Evolutionary conservation across 2,113 vertebrate species (phyloP), one percentile per base, ranked within the genome.

Genomic region (Apus apus): DNA sequence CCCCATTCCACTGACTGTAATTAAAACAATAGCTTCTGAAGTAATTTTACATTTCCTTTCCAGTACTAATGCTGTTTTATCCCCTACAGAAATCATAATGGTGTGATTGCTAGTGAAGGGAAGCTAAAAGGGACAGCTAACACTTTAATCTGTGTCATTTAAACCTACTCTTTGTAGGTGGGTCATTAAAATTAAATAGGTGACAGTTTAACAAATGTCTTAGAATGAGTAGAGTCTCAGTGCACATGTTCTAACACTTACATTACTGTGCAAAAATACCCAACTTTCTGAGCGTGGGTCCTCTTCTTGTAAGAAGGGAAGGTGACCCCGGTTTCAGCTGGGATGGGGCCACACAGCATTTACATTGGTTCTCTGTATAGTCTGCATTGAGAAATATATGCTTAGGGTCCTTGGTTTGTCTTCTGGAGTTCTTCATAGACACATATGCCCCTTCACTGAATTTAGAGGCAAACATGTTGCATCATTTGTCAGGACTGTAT

Each of bases 21-120:
- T 89, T 97, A 88, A 92, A 94, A 90, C 91, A 48, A 91, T 84
- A 93, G 66, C 65, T 94, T 90, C 75, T 80, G 75, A 77, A 93
- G 38, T 83, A 91, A 91, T 89, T 95, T 96, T 70, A 74, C 21
- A 53, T 80, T 96, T 91, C 60, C 68, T 80, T 94, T 80, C 56
- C 78, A 90, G 38, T 34, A 27, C 5, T 89, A 91, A 90, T 66
- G 21, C 18, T 91, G 51, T 50, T 87, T 66, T 83, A 62, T 9
- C 15, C 38, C 65, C 72, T 84, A 45, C 65, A 91, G 60, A 83
- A 90, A 86, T 86, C 56, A 40, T 25, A 83, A 29, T 60, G 32
- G 23, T 90, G 60, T 51, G 23, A 48, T 66, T 88, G 34, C 38
- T 88, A 79, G 38, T 21, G 15, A 30, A 85, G 26, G n/a, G 46